Base-by-base conservation (phyloP, 92 coral and sea anemone species). In the Hydrozoanthus gracilis region DNA sequence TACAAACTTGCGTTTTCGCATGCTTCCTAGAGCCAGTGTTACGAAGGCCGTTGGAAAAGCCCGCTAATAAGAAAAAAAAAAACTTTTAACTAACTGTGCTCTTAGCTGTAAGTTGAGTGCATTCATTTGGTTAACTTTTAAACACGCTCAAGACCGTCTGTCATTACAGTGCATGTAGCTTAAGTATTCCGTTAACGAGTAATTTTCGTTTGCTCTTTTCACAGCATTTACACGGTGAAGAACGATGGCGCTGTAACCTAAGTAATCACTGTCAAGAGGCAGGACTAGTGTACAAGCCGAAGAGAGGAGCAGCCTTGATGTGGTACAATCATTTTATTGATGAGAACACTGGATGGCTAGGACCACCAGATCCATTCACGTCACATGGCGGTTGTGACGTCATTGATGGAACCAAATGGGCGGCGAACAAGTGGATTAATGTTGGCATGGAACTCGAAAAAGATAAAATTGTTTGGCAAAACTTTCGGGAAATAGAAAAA, bases 311-410 rank as follows among this genome's bases (percentile, higher is more conserved):
- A 3, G 99, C 98, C 6, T 62, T 96, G 66, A 88, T 96, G 68
- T 96, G 99, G 99, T 96, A 96, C 89, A 96, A 96, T 77, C 99
- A 96, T 82, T 58, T 89, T 78, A 84, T 95, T 18, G 91, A 88
- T 88, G 90, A 95, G 20, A 86, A 80, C 87, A 95, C 99, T 1
- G 98, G 96, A 16, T 95, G 99, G 99, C 82, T 96, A 44, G 99
- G 99, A 4, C 61, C 87, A 6, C 39, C 91, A 45, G 99, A 96
- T 71, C 61, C 74, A 52, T 78, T 86, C 87, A 95, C 98, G 62
- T 91, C 73, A 79, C 99, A 96, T 73, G 99, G 99, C 27, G 99
- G 99, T 6, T 96, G 99, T 93, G 95, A 95, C 91, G 99, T 96
- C 90, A 90, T 90, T 64, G 83, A 92, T 73, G 99, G 99, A n/a